Conservation (phyloP, 2,797 vertebrate genomes). For the Potorous gilbertii region DNA sequence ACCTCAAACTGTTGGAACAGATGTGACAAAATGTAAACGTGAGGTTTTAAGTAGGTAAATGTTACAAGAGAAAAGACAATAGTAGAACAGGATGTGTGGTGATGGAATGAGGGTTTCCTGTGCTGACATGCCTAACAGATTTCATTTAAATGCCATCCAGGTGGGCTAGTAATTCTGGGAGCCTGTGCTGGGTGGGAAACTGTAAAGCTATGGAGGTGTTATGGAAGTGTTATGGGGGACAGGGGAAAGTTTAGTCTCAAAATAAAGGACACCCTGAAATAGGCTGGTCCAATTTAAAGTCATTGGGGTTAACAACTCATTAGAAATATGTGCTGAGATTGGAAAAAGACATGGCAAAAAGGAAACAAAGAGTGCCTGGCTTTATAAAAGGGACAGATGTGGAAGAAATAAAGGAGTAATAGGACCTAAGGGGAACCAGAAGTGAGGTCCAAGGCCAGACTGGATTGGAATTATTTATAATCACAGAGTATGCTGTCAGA, state of each 20-base stretch:
- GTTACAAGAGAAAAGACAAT: constrained; percentile 12
- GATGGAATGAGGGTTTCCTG: constrained; percentile 26
- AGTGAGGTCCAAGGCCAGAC: not conserved
- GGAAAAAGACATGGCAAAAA: not conserved
- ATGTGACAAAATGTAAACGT: constrained; percentile 34
- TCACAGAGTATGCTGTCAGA: not conserved
- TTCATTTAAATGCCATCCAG: constrained; percentile 38
- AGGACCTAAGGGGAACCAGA: not conserved
- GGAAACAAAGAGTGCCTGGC: not conserved
- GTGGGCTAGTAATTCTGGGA: constrained; percentile 26
- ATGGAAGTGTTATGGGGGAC: too few species aligned
- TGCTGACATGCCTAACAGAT: constrained; percentile 28
- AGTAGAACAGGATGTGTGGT: not conserved
- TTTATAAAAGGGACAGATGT: constrained; percentile 1
- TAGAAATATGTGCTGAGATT: not conserved
- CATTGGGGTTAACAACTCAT: constrained; percentile 35
- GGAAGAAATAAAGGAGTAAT: not conserved
- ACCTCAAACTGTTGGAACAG: constrained; percentile 6
- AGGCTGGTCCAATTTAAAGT: constrained; percentile 35
- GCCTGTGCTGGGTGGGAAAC: not conserved
- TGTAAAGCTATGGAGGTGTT: constrained; percentile 14
- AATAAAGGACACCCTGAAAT: constrained; percentile 30
- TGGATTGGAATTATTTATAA: constrained; percentile 9
- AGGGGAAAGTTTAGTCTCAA: not conserved
- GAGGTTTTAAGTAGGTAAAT: constrained; percentile 29